phyloP scores from a whole-genome alignment of 1,140 invertebrate genomes.

The Drosophila orena region DNA sequence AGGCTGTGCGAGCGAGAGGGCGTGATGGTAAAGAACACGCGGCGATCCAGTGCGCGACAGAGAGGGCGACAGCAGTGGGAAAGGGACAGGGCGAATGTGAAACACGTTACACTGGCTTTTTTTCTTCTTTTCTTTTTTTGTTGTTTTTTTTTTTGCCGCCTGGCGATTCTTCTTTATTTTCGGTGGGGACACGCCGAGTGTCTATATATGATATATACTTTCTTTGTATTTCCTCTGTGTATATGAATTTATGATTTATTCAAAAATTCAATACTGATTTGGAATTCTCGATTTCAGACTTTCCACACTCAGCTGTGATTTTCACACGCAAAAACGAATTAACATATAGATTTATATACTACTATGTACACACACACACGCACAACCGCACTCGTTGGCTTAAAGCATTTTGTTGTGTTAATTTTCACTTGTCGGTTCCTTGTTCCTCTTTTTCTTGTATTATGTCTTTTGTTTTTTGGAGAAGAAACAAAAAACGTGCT shows the following conservation, averaged over 20 bases:
- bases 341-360: constrained; percentile 47
- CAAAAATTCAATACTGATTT: constrained; percentile 68
- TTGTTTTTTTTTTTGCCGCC: constrained; percentile 26
- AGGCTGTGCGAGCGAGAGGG: constrained; percentile 47
- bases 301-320: constrained; percentile 56
- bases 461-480: constrained; percentile 8
- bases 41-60: constrained; percentile 50
- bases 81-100: constrained; percentile 34
- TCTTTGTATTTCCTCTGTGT: constrained; percentile 16
- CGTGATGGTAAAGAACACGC: constrained; percentile 45
- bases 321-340: constrained; percentile 52
- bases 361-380: constrained; percentile 30
- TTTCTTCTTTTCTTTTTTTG: constrained; percentile 1
- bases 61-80: constrained; percentile 26
- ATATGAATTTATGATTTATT: constrained; percentile 67
- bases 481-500: constrained; percentile 67
- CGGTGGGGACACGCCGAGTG: constrained; percentile 18
- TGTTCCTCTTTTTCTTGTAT: constrained; percentile 1
- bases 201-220: constrained; percentile 17
- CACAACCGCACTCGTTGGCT: constrained; percentile 18
- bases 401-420: constrained; percentile 50
- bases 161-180: constrained; percentile 34
- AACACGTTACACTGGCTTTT: constrained; percentile 74
- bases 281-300: constrained; percentile 42
- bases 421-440: constrained; percentile 29